Conservation (phyloP, 2,113 vertebrate species). For the Cyprinus carpio region DNA sequence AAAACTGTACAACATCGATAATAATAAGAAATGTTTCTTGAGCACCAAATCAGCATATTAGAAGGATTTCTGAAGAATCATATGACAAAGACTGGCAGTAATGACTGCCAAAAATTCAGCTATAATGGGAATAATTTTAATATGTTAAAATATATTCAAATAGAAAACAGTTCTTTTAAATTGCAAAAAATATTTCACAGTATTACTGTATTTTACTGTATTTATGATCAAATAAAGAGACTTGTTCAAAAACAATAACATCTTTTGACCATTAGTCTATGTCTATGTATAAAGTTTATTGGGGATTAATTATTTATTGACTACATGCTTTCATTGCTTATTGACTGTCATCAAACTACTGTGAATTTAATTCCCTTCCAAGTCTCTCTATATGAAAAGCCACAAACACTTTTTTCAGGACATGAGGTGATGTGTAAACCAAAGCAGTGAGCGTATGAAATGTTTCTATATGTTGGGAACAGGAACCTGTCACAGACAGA, state of each 20-base stretch:
- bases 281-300: too few relatives aligned
- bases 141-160: too few relatives aligned
- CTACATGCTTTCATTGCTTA: background rate
- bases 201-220: background rate
- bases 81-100: background rate
- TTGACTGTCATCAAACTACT: background rate
- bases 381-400: slow-evolving; percentile 10
- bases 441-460: slow-evolving; percentile 4
- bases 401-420: slow-evolving; percentile 25
- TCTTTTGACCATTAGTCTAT: too few relatives aligned
- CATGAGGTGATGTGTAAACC: slow-evolving; percentile 30
- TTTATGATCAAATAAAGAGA: background rate
- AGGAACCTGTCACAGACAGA: slow-evolving; percentile 5
- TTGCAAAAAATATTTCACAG: too few relatives aligned
- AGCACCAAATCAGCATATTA: background rate
- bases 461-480: slow-evolving; percentile 12
- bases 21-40: background rate
- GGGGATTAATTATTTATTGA: background rate
- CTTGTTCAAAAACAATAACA: too few relatives aligned
- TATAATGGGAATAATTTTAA: too few relatives aligned
- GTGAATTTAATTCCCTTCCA: slow-evolving; percentile 5
- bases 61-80: background rate
- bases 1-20: too few relatives aligned
- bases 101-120: too few relatives aligned
- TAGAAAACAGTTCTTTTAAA: too few relatives aligned